These are phyloP conservation scores for Oncopeltus fasciatus DNA, from an alignment of 1,140 invertebrate species.

Conservation along the genomic window DNA sequence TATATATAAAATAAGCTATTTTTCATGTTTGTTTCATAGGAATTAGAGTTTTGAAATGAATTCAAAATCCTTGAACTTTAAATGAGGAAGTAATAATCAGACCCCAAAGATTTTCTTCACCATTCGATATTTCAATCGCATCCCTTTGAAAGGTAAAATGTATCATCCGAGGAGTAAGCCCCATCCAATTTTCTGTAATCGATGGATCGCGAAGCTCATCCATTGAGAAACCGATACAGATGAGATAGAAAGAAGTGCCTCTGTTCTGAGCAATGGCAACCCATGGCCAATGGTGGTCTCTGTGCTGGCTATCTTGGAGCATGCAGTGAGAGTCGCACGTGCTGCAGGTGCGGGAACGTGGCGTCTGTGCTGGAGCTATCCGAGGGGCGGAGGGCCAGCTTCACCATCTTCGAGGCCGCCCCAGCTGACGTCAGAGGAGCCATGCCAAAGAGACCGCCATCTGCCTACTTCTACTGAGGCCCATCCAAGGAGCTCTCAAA, in stretches of 20 bases:
- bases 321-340: too few species aligned
- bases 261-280: too few species aligned
- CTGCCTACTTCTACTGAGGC: background rate
- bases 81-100: too few species aligned
- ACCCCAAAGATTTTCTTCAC: too few species aligned
- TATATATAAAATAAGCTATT: too few species aligned
- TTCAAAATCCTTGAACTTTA: too few species aligned
- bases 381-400: constrained; percentile 85
- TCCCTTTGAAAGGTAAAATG: background rate
- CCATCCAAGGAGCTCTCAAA: too few species aligned
- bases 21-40: too few species aligned
- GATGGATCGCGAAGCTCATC: background rate
- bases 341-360: constrained; percentile 97
- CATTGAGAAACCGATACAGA: background rate
- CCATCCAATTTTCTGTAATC: background rate
- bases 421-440: constrained; percentile 86
- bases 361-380: constrained; percentile 96
- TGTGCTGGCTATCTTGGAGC: too few species aligned
- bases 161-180: background rate
- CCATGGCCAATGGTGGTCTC: too few species aligned
- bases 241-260: too few species aligned
- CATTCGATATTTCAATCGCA: background rate
- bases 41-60: too few species aligned
- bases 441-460: background rate
- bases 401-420: constrained; percentile 97